Evolutionary conservation across 2,113 vertebrate genomes (phyloP), one percentile per base, ranked within the genome.

Genomic region (Mola mola): DNA sequence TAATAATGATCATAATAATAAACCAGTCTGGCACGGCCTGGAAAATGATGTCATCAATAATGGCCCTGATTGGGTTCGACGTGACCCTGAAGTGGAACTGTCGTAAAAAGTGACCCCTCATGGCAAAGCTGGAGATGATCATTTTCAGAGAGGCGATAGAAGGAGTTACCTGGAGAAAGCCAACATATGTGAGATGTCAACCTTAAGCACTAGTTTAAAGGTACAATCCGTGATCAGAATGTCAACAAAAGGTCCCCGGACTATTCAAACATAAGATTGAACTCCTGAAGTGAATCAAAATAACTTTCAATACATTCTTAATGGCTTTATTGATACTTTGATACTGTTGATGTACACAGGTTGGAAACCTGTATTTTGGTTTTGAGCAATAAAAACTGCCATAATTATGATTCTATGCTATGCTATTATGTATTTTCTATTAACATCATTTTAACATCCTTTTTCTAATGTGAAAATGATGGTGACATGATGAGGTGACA

Each of bases 1-100:
- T 87, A 77, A 78, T 83, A 84, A 83, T 61, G 69, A 81, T 84
- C 81, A 82, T 84, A 88, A 84, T 89, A 89, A 91, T 82, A 73
- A 62, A 73, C 58, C 73, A 40, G 80, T 86, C 69, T 82, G 82
- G 79, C 53, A 29, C 68, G 50, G 51, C 66, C 81, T 67, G 78
- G 83, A 9, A 40, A 17, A 86, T 84, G 83, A 86, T 84, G 89
- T 87, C 87, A 88, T 81, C 72, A 82, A 52, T 81, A 78, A 85
- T 58, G 52, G 48, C 38, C 63, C 55, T 4, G 67, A 89, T 79
- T 83, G 52, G 52, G 69, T 85, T 71, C 56, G 72, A 83, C 17
- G 2, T 79, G 66, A 90, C 85, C 68, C 73, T 55, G 55, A 67
- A 71, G 88, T 80, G 66, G 85, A 58, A 52, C 58, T 34, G 37